Base-by-base conservation (phyloP, 2,888 invertebrate genomes). In the Nymphalis urticae region DNA sequence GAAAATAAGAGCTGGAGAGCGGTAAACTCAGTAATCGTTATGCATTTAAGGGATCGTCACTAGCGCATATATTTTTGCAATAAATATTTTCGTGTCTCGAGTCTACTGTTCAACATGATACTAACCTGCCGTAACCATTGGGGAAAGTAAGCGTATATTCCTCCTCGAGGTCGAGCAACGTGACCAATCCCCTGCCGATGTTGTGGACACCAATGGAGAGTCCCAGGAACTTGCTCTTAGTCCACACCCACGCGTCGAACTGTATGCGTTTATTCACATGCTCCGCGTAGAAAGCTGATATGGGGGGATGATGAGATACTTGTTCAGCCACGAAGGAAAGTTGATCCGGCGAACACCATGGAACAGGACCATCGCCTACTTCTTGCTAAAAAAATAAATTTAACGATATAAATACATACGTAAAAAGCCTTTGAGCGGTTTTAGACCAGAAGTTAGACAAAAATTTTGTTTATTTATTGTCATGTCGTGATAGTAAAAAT, bases 281-380 rank as follows among this genome's bases (percentile, higher is more conserved):
- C 87, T 99, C 99, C 24, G 98, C 99, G 93, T 99, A 99, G 93
- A 99, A 99, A 36, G 99, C 99, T 68, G 99, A 99, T 81, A 99
- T 97, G 75, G 99, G 99, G 58, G 99, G 99, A 93, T 99, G 99
- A 93, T 99, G 99, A 10, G 98, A 99, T 16, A 99, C 99, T 93
- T 99, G 99, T 85, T 99, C 99, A 5, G 99, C 98, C 62, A 99
- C 95, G 89, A 99, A 99, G 9, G 97, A 95, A 13, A 99, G 93
- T 85, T 99, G 97, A 90, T 97, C 95, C 59, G 95, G 95, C 10
- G 94, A 94, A 77, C 97, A 97, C 97, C 98, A 98, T 0, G 98
- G 97, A 53, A 98, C 95, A 1, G 98, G 98, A 0, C 98, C 98
- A 79, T 97, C 97, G 13, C 93, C 89, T 13, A 95, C 95, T 77